Conservation (phyloP, 2,888 invertebrate species). For the Amaurobius ferox region DNA sequence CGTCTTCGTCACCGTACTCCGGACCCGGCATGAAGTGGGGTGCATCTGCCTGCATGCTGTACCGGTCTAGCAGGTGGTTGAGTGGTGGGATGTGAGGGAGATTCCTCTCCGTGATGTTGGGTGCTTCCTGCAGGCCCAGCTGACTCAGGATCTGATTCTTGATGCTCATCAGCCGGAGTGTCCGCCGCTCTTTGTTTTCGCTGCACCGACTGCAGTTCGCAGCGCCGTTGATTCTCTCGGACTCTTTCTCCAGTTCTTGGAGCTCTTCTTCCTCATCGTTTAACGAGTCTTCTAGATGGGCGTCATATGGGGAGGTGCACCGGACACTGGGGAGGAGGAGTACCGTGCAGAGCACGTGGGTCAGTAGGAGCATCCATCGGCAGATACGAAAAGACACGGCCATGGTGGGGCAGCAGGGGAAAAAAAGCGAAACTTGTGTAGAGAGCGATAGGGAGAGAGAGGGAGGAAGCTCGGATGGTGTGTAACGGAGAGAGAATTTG, state of each 20-base stretch:
- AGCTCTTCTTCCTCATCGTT: neutral
- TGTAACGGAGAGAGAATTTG: conserved; percentile 15
- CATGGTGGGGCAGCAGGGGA: neutral
- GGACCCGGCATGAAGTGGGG: conserved; percentile 76
- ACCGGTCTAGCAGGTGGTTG: conserved; percentile 78
- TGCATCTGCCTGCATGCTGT: conserved; percentile 80
- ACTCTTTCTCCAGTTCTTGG: neutral
- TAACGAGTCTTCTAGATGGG: neutral
- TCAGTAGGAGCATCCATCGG: conserved; percentile 9
- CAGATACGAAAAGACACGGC: conserved; percentile 21
- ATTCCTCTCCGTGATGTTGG: conserved; percentile 82
- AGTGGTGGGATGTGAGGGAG: conserved; percentile 81
- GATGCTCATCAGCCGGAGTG: conserved; percentile 81
- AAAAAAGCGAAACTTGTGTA: neutral
- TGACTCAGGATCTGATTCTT: conserved; percentile 82
- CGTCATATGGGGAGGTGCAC: conserved; percentile 7
- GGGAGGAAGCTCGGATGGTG: conserved; percentile 12
- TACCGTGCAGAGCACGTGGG: conserved; percentile 4
- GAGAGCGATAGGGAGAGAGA: neutral
- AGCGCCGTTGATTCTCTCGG: neutral
- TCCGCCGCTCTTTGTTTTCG: conserved; percentile 80
- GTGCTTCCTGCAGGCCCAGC: conserved; percentile 81
- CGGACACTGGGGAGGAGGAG: neutral
- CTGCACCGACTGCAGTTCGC: conserved; percentile 72
- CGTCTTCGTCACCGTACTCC: conserved; percentile 80